Evolutionary conservation across 2,888 invertebrate species (phyloP).

Genomic region (Polymixis flavicincta): DNA sequence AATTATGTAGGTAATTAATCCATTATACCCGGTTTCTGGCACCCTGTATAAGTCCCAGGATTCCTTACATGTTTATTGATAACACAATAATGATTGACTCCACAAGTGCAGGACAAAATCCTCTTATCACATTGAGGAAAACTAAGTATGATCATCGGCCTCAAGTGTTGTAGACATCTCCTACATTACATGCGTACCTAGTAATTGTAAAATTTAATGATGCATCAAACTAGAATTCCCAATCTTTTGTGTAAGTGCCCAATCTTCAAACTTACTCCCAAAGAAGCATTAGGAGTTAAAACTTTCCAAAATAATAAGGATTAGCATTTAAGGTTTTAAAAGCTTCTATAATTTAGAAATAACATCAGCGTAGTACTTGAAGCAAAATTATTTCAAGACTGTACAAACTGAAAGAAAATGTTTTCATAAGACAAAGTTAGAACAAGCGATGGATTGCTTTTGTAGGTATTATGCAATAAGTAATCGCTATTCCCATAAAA

Average conservation of each 20-base stretch:
- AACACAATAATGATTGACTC: not conserved
- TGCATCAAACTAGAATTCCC: not conserved
- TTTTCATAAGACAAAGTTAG: slow-evolving; percentile 16
- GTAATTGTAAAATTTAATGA: not conserved
- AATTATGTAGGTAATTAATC: too few species aligned
- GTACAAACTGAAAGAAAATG: not conserved
- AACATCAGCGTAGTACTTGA: slow-evolving; percentile 3
- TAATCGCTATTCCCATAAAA: slow-evolving; percentile 39
- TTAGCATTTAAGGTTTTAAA: slow-evolving; percentile 15
- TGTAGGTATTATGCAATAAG: not conserved
- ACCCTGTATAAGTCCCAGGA: not conserved
- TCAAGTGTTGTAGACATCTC: not conserved
- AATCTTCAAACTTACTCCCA: not conserved
- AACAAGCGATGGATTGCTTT: slow-evolving; percentile 2
- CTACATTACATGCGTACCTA: not conserved
- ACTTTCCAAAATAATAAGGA: slow-evolving; percentile 6
- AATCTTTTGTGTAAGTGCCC: not conserved
- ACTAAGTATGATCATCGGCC: not conserved
- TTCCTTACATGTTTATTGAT: not conserved
- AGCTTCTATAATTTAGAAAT: slow-evolving; percentile 30
- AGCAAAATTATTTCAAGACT: slow-evolving; percentile 7
- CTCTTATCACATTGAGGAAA: not conserved
- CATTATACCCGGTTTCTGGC: too few species aligned
- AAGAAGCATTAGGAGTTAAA: not conserved
- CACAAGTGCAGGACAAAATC: not conserved